Evolutionary conservation across 2,888 invertebrate genomes (phyloP), one percentile per base, ranked within the genome.

Genomic region (Drosophila kanekoi): DNA sequence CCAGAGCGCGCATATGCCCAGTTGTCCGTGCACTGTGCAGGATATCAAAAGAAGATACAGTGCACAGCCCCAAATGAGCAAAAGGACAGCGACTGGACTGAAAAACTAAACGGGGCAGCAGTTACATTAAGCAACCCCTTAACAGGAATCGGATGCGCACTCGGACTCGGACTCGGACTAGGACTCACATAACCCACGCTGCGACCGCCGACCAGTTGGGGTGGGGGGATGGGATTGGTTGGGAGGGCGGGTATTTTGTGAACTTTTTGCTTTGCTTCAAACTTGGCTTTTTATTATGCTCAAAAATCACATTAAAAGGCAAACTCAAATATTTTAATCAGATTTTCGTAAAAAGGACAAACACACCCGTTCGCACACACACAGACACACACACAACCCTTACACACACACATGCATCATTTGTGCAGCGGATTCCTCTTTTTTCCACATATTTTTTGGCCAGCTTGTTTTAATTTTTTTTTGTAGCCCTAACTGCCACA

Each of bases 251-350:
- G 41, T 54, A 63, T 63, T 65, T 66, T 43, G 57, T 72, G 74
- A 75, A 75, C 79, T 76, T 76, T 78, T 75, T 59, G 61, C 69
- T 76, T 51, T 72, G 73, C 63, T 69, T 57, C 58, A 64, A 83
- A 74, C 71, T 84, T 65, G 67, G 83, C 83, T 89, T 89, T 86
- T 86, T 87, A 87, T 88, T 89, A 88, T 89, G 89, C 86, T 88
- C 88, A 90, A 87, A 90, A 91, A 91, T 91, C 91, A 90, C 91
- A 91, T 91, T 91, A 91, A 91, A 90, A 91, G 89, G 90, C 91
- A 90, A 90, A 87, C 90, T 91, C 89, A 91, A 90, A 91, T 89
- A 90, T 91, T 91, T 91, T 91, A 91, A 91, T 91, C 91, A 91
- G 91, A 91, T 91, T 91, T 91, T 84, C 86, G 79, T 79, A 85